These are phyloP conservation scores for Pseudochirops corinnae DNA, from an alignment of 2,797 vertebrate genomes.

Conservation along the genomic window DNA sequence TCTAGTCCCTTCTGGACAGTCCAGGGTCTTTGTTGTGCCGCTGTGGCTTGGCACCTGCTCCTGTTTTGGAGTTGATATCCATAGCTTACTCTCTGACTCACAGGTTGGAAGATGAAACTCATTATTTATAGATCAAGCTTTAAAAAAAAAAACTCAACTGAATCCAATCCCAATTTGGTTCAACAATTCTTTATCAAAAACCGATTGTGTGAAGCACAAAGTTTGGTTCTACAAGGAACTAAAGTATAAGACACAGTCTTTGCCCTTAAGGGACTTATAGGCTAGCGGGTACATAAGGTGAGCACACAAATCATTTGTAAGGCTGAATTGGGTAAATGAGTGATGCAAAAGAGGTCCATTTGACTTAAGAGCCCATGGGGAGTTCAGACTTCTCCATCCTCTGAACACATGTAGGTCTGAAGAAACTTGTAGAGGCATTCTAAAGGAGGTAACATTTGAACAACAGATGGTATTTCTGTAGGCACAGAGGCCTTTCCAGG, in stretches of 20 bases:
- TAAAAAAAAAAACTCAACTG: neutral
- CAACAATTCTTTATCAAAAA: neutral
- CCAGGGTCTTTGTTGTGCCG: neutral
- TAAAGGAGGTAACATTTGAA: neutral
- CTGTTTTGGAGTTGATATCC: neutral
- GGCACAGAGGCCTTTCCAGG: neutral
- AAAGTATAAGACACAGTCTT: neutral
- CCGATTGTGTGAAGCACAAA: neutral
- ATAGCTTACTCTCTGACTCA: neutral
- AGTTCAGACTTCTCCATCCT: neutral
- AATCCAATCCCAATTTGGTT: neutral
- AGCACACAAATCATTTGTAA: neutral
- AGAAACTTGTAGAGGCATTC: neutral
- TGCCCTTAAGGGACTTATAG: neutral
- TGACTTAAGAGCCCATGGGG: neutral
- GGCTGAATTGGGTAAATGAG: neutral
- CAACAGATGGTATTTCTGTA: neutral
- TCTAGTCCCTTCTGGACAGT: neutral
- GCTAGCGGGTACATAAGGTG: neutral
- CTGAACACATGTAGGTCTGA: neutral
- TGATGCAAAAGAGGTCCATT: neutral
- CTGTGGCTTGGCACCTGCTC: neutral
- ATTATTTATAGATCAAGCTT: neutral
- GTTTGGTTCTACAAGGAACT: neutral
- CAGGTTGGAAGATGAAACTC: neutral